Evolutionary conservation across 2,113 vertebrate species (phyloP).

Genomic region (Colius striatus): DNA sequence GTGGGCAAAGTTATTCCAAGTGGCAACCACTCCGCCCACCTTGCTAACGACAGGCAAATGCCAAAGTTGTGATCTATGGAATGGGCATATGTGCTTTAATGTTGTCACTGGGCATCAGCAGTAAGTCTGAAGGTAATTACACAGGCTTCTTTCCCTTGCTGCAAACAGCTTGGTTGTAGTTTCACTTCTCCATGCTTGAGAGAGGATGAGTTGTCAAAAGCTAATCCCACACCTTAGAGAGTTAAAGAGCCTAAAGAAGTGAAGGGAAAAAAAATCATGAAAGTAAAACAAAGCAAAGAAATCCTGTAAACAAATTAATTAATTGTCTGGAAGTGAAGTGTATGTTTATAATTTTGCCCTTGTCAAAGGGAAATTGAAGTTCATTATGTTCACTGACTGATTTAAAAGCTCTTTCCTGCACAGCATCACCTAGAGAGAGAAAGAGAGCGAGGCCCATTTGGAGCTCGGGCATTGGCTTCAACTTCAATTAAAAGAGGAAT

Average conservation of each 20-base stretch:
- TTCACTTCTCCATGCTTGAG: not conserved
- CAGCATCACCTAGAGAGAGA: constrained; percentile 51
- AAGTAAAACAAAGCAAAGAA: constrained; percentile 76
- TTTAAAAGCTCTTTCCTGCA: constrained; percentile 72
- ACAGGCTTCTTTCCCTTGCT: not conserved
- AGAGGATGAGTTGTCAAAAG: constrained; percentile 48
- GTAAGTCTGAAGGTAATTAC: not conserved
- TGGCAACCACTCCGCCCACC: not conserved
- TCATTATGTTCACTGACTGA: constrained; percentile 74
- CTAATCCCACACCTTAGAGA: constrained; percentile 49
- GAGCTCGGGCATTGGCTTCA: constrained; percentile 14
- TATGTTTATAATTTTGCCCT: constrained; percentile 78
- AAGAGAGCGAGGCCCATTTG: constrained; percentile 31
- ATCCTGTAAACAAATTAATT: constrained; percentile 83
- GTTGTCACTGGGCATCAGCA: not conserved
- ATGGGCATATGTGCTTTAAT: not conserved
- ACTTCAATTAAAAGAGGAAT: constrained; percentile 76
- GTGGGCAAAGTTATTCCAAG: not conserved
- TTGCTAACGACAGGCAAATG: not conserved
- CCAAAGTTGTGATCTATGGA: not conserved
- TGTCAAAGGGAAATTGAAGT: constrained; percentile 75
- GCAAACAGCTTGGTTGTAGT: not conserved
- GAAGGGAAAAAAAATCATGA: constrained; percentile 27
- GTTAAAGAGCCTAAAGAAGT: constrained; percentile 51
- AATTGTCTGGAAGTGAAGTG: constrained; percentile 80